Percentiles rank a stretch among this genome's conserved stretches.
Evolutionary conservation across 2,797 vertebrate species (phyloP).

Genomic region (Schizopygopsis malacanthus): DNA sequence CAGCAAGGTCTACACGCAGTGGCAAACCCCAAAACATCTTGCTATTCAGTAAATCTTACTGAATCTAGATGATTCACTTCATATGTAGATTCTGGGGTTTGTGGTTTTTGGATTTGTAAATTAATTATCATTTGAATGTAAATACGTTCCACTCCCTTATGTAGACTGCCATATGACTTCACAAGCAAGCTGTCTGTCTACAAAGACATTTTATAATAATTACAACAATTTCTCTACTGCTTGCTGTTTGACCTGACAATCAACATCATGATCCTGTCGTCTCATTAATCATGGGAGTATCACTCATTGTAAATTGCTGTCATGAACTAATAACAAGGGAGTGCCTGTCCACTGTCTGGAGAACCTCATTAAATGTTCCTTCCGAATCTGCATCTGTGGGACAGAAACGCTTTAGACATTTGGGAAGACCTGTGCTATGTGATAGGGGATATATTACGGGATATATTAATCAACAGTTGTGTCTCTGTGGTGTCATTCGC

Average conservation of each 20-base stretch:
- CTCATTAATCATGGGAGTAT: constrained; percentile 17
- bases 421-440: constrained; percentile 7
- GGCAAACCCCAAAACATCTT: not conserved
- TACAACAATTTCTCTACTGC: not conserved
- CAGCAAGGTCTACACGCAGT: not conserved
- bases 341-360: constrained; percentile 14
- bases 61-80: not conserved
- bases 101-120: not conserved
- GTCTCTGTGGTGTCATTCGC: constrained; percentile 14
- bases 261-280: not conserved
- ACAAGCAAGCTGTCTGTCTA: not conserved
- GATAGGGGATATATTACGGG: not conserved
- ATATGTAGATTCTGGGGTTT: not conserved
- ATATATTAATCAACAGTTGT: constrained; percentile 23
- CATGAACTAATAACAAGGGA: constrained; percentile 29
- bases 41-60: not conserved
- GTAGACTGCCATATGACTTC: not conserved
- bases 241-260: constrained; percentile 20
- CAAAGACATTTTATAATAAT: constrained; percentile 13
- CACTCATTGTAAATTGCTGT: not conserved
- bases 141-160: not conserved
- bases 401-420: constrained; percentile 21
- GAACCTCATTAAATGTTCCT: constrained; percentile 28
- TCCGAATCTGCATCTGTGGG: constrained; percentile 17
- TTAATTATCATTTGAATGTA: not conserved